Evolutionary conservation across 2,113 vertebrate species (phyloP), one percentile per base, ranked within the genome.

Genomic region (Chaenogobius annularis): DNA sequence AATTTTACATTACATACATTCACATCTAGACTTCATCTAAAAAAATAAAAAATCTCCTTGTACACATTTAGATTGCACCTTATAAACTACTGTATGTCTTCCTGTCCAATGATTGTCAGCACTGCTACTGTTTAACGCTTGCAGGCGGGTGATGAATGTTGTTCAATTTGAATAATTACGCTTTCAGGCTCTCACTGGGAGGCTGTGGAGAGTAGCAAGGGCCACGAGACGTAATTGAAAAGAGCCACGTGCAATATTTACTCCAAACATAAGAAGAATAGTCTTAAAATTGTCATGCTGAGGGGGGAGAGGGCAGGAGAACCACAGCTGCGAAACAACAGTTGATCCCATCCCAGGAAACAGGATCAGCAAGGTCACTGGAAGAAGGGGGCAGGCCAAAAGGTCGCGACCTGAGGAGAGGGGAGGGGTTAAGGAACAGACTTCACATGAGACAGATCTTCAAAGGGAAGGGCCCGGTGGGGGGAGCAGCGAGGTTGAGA

Each of bases 391-490:
- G 69, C 43, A 72, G 74, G 63, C 66, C 56, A 81, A 81, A 72
- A 87, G 90, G 90, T 84, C 69, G 7, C 13, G 87, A 89, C 88
- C 83, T 37, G 7, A 52, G 82, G 61, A 63, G 19, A 63, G 35
- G 61, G 55, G 61, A 63, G 64, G 82, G 78, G 77, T 76, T 74
- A 79, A 81, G 83, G 48, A 83, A 84, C 83, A 85, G 83, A 86
- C 87, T 91, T 91, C 89, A 90, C 87, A 89, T 87, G 88, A 89
- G 82, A 85, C 80, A 76, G 72, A 73, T 84, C 91, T 92, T 92
- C 81, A 85, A 82, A 88, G 31, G 81, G 31, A 65, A 54, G 35
- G 59, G 61, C 81, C 72, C 70, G 40, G 20, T n/a, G 74, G 70
- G 84, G 80, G 82, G 70, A 73, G 56, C 52, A 52, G 74, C 56